A percentile compares a stretch with the other conserved stretches of the same genome.
Evolutionary conservation across 2,797 vertebrate species (phyloP).

Genomic region (Lagorchestes hirsutus): DNA sequence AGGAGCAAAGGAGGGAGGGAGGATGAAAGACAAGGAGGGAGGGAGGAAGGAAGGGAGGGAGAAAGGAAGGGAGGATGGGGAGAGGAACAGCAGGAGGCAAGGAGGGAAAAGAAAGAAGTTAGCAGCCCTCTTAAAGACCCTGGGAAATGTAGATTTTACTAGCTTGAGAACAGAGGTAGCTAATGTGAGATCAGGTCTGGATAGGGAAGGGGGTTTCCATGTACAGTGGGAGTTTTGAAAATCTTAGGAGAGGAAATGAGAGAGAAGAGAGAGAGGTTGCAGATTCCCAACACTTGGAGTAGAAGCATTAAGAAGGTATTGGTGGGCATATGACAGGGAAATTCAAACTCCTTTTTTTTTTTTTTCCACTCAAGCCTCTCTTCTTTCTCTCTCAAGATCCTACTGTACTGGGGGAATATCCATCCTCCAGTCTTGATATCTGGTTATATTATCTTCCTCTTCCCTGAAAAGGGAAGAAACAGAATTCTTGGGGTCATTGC

Average conservation of each 20-base stretch:
- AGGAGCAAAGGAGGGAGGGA: rapidly evolving
- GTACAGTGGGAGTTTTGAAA: background rate
- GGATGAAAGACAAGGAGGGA: background rate
- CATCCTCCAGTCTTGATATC: background rate
- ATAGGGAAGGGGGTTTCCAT: background rate
- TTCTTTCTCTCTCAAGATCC: background rate
- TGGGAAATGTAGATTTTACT: background rate
- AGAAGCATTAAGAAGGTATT: background rate
- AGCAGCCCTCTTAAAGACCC: background rate
- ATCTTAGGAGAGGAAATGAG: background rate
- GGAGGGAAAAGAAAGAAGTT: background rate
- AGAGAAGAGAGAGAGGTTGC: background rate
- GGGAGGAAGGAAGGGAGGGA: background rate
- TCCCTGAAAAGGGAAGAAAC: background rate
- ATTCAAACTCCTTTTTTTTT: background rate
- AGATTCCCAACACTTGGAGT: background rate
- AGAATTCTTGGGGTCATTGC: background rate
- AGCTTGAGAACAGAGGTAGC: background rate
- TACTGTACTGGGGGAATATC: background rate
- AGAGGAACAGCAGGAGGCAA: background rate
- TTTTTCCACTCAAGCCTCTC: background rate
- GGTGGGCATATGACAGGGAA: background rate
- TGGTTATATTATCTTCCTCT: background rate
- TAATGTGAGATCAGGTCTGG: background rate
- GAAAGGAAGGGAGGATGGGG: background rate